phyloP scores from a whole-genome alignment of 2,797 vertebrate species.

The Neomorphus geoffroyi region DNA sequence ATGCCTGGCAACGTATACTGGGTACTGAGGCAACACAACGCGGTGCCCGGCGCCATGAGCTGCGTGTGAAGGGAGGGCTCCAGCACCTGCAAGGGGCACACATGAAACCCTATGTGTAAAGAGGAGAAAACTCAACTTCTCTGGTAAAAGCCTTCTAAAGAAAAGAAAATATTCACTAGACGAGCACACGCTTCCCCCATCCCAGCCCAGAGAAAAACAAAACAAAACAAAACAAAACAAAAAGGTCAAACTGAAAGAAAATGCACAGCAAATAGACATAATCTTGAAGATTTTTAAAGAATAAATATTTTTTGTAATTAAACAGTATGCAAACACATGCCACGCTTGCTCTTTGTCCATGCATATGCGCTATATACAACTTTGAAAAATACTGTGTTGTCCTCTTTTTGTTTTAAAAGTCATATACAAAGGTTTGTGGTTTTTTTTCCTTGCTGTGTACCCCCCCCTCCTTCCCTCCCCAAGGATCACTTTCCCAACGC shows the following conservation, averaged over 20 bases:
- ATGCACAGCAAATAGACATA: slow-evolving; percentile 92
- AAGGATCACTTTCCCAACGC: slow-evolving; percentile 79
- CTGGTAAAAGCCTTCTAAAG: slow-evolving; percentile 35
- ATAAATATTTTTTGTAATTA: slow-evolving; percentile 99
- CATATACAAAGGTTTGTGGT: slow-evolving; percentile 84
- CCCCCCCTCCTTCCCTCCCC: slow-evolving; percentile 59
- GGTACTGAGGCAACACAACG: slow-evolving; percentile 9
- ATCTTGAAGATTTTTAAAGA: slow-evolving; percentile 94
- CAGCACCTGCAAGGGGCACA: slow-evolving; percentile 48
- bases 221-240: slow-evolving; percentile 67
- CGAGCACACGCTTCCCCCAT: slow-evolving; percentile 67
- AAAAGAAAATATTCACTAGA: slow-evolving; percentile 21
- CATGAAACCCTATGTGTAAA: background rate
- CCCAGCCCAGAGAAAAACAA: slow-evolving; percentile 64
- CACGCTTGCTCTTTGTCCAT: slow-evolving; percentile 98
- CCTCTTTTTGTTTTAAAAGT: slow-evolving; percentile 85
- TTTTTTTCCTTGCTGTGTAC: slow-evolving; percentile 67
- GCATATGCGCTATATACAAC: slow-evolving; percentile 99
- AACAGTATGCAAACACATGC: slow-evolving; percentile 99
- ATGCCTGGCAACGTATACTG: background rate
- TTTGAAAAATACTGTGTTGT: slow-evolving; percentile 97
- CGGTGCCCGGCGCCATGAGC: slow-evolving; percentile 37
- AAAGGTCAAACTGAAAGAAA: slow-evolving; percentile 83
- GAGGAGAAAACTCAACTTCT: slow-evolving; percentile 49
- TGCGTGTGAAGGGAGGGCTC: slow-evolving; percentile 4